Evolutionary conservation across 2,888 invertebrate genomes (phyloP).

Genomic region (Dolichomitus sp.): DNA sequence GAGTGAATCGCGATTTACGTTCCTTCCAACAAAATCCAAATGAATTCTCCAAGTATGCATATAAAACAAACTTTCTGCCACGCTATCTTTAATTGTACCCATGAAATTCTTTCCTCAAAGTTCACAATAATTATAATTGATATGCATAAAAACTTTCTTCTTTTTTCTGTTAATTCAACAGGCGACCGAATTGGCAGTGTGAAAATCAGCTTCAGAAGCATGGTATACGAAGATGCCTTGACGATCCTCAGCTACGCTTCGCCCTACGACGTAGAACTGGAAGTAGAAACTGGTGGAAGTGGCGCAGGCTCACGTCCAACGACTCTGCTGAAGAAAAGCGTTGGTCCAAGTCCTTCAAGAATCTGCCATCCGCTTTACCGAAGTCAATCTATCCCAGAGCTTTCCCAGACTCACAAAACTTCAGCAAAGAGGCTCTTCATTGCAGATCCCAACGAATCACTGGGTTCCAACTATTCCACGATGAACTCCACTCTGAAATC

Average conservation of each 20-base stretch:
- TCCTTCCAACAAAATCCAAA: neutral
- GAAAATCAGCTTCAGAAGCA: constrained; percentile 95
- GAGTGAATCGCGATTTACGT: constrained; percentile 57
- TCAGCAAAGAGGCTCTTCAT: constrained; percentile 84
- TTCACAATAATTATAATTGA: neutral
- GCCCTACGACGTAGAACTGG: constrained; percentile 95
- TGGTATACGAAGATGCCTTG: constrained; percentile 96
- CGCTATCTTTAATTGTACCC: constrained; percentile 6
- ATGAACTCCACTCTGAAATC: constrained; percentile 82
- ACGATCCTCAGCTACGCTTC: constrained; percentile 96
- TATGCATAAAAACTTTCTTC: constrained; percentile 9
- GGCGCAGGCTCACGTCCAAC: constrained; percentile 82
- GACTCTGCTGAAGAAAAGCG: constrained; percentile 84
- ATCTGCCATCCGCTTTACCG: constrained; percentile 93
- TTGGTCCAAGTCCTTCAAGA: constrained; percentile 83
- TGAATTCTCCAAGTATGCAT: constrained; percentile 1
- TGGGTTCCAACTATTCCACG: constrained; percentile 86
- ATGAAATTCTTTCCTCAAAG: neutral
- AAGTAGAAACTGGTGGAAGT: constrained; percentile 89
- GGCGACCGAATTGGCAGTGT: constrained; percentile 96
- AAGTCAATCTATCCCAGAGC: constrained; percentile 93
- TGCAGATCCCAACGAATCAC: constrained; percentile 84
- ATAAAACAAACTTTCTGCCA: neutral
- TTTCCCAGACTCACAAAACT: constrained; percentile 88
- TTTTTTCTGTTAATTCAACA: constrained; percentile 81